A percentile compares a stretch with the other conserved stretches of the same genome.
Evolutionary conservation across 2,797 vertebrate genomes (phyloP).

Genomic region (Lithobates pipiens): DNA sequence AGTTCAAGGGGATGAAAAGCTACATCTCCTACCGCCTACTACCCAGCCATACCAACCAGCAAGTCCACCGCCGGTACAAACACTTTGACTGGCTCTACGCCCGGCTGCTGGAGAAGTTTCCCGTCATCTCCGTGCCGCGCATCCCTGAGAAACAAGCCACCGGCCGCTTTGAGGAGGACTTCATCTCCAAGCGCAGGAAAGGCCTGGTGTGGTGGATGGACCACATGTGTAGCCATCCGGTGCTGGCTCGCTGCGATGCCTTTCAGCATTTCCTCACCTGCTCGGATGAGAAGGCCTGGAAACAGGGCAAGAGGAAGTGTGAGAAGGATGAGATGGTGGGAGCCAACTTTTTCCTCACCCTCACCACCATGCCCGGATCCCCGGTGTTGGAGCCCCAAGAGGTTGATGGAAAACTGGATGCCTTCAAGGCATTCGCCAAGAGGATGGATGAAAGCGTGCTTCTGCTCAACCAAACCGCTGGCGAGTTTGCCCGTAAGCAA

Average conservation of each 20-base stretch:
- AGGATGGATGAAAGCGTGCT: constrained; percentile 95
- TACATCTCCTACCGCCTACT: constrained; percentile 97
- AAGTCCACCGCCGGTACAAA: constrained; percentile 94
- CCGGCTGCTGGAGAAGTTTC: constrained; percentile 93
- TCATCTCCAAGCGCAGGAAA: constrained; percentile 95
- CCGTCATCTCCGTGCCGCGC: constrained; percentile 95
- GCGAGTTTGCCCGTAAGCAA: constrained; percentile 94
- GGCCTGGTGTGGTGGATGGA: constrained; percentile 98
- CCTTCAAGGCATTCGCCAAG: constrained; percentile 94
- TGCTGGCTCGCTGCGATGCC: constrained; percentile 90
- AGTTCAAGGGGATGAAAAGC: constrained; percentile 99
- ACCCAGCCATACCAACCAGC: constrained; percentile 88
- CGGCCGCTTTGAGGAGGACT: constrained; percentile 97
- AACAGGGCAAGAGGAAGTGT: constrained; percentile 94
- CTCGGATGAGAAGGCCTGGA: constrained; percentile 95
- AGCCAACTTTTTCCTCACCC: constrained; percentile 95
- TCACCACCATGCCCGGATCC: constrained; percentile 82
- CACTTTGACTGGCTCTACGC: constrained; percentile 98
- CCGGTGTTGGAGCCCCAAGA: constrained; percentile 88
- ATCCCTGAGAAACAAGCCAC: constrained; percentile 98
- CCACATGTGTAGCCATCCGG: constrained; percentile 97
- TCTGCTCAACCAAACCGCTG: constrained; percentile 90
- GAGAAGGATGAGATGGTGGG: constrained; percentile 98
- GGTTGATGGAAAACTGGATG: constrained; percentile 93
- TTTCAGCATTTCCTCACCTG: constrained; percentile 97